These are phyloP conservation scores for Fundulus diaphanus DNA, from an alignment of 2,797 vertebrate genomes.

Conservation along the genomic window DNA sequence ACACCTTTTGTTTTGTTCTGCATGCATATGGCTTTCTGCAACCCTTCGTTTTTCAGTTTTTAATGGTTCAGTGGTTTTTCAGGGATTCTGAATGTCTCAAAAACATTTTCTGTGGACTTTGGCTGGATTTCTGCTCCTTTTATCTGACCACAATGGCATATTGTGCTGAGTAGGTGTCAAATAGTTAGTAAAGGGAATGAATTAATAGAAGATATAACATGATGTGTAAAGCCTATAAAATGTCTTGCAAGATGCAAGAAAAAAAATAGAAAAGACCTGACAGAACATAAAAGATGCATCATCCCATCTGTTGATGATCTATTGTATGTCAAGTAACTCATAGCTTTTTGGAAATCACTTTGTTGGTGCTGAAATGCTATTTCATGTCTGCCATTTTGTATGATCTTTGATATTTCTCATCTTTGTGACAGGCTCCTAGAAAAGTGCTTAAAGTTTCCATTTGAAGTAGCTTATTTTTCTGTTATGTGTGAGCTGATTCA, in stretches of 20 bases:
- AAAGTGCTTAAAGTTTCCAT: neutral
- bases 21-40: no score
- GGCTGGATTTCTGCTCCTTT: neutral
- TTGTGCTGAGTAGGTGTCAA: neutral
- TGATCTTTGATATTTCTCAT: neutral
- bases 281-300: neutral
- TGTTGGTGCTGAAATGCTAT: neutral
- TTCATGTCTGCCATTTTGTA: neutral
- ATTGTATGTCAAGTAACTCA: neutral
- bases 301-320: neutral
- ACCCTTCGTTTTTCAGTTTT: no score
- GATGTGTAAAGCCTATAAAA: neutral
- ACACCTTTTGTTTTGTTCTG: no score
- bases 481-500: neutral
- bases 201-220: neutral
- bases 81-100: neutral
- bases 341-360: constrained; percentile 1
- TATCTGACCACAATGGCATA: neutral
- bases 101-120: neutral
- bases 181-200: neutral
- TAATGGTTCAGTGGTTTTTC: neutral
- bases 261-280: no score
- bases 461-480: neutral
- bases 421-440: neutral
- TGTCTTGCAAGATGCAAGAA: no score